Evolutionary conservation across 1,140 invertebrate genomes (phyloP), one percentile per base, ranked within the genome.

Genomic region (Drosophila repleta): DNA sequence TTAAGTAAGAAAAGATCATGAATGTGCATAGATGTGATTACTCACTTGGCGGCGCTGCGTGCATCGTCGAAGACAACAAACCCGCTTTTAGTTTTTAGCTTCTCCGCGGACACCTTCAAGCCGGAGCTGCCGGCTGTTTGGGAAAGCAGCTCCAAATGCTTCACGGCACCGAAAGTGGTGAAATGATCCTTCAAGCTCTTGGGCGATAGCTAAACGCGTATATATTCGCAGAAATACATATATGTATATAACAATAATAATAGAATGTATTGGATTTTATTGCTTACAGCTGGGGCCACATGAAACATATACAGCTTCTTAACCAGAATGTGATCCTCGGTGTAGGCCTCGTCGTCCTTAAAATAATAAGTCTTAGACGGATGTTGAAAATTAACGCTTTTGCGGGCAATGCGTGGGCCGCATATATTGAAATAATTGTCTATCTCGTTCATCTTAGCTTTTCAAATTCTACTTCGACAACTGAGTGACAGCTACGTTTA

Each of bases 271-370:
- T 3, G 11, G 11, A n/a, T 11, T 13, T 35, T 35, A 29, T 6
- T 7, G n/a, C 48, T 51, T 71, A 90, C 85, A 35, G 55, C 18
- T 4, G 37, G 10, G 2, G 79, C 24, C 6, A 90, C 51, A 13
- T 53, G 75, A n/a, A 24, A 58, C 2, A 90, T 13, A 49, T 57
- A 72, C 1, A 90, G 37, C 20, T 83, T 83, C 6, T 71, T 55
- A 2, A 90, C 60, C 3, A 74, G 39, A 3, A 90, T 52, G 45
- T 90, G 55, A 20, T 90, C 87, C 46, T 90, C 87, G 7, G 87
- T 90, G 62, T 80, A 90, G 8, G 68, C 82, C 2, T 75, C 24
- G 2, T 32, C 20, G n/a, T 76, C 57, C 29, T 70, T 76, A 0
- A 85, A 62, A 18, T 71, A 74, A 39, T 63, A 90, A 4, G 78